Percentiles rank a stretch among this genome's conserved stretches.
Evolutionary conservation across 2,888 invertebrate species (phyloP).

Genomic region (Perdita meconis): DNA sequence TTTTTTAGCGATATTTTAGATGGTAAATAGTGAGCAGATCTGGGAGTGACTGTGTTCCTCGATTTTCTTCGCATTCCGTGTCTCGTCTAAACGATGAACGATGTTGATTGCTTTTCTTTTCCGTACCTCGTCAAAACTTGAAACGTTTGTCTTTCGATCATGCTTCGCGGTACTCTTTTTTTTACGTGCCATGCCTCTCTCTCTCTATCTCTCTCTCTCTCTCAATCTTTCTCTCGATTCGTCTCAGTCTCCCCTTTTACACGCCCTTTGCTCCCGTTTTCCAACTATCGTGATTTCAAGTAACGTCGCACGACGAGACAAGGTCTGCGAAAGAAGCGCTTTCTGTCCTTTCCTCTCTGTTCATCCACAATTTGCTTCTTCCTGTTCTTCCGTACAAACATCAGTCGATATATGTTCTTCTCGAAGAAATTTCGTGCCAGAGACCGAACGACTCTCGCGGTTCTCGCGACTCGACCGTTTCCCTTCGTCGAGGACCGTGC

Average conservation of each 20-base stretch:
- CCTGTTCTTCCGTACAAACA: slow-evolving; percentile 60
- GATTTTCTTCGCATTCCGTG: slow-evolving; percentile 62
- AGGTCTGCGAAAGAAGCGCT: slow-evolving; percentile 56
- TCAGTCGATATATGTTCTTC: slow-evolving; percentile 43
- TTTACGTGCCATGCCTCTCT: not conserved
- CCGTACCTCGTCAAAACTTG: slow-evolving; percentile 13
- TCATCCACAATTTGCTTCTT: slow-evolving; percentile 63
- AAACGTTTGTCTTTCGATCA: not conserved
- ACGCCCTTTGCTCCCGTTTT: slow-evolving; percentile 6
- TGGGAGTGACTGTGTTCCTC: slow-evolving; percentile 62
- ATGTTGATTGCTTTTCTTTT: slow-evolving; percentile 1
- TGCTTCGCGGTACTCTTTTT: not conserved
- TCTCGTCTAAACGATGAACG: slow-evolving; percentile 54
- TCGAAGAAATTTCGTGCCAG: slow-evolving; percentile 43
- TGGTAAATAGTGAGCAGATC: slow-evolving; percentile 69
- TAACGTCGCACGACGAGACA: slow-evolving; percentile 63
- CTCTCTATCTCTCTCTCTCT: no score
- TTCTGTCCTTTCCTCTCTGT: slow-evolving; percentile 68
- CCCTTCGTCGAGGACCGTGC: slow-evolving; percentile 40
- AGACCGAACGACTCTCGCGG: slow-evolving; percentile 43
- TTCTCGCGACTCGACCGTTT: slow-evolving; percentile 52
- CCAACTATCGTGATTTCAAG: slow-evolving; percentile 7
- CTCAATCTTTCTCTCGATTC: not conserved
- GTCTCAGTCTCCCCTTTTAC: not conserved
- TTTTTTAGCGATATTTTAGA: slow-evolving; percentile 61